A percentile compares a stretch with the other conserved stretches of the same genome.
Conservation (phyloP, 1,140 invertebrate genomes). For the Heliconius hewitsoni region DNA sequence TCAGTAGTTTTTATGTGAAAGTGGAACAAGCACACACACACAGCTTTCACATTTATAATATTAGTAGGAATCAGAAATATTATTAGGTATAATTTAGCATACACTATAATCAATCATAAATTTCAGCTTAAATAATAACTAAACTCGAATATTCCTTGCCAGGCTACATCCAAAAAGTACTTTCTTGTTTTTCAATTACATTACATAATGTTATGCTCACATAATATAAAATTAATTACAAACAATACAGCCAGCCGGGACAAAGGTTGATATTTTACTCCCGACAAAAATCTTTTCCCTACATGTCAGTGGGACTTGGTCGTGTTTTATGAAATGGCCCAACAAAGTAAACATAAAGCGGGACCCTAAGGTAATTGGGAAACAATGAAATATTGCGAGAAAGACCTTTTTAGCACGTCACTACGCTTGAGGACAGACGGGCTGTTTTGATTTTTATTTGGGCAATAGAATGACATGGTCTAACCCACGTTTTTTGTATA, state of each 20-base stretch:
- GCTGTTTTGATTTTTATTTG: constrained; percentile 9
- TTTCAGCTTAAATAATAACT: not conserved
- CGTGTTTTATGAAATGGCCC: constrained; percentile 22
- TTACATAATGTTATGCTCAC: not conserved
- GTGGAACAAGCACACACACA: too few relatives aligned
- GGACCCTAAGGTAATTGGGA: constrained; percentile 30
- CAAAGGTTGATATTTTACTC: constrained; percentile 3
- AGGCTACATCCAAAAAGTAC: not conserved
- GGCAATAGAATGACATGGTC: not conserved
- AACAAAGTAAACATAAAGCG: constrained; percentile 28
- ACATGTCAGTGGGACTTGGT: constrained; percentile 8
- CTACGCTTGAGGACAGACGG: constrained; percentile 21
- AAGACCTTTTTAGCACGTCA: constrained; percentile 32
- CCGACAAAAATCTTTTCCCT: not conserved
- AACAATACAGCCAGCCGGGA: constrained; percentile 2
- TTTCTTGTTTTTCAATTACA: not conserved
- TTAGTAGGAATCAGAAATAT: too few relatives aligned
- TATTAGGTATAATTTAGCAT: too few relatives aligned
- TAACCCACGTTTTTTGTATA: not conserved
- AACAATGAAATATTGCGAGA: constrained; percentile 36
- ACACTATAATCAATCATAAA: not conserved
- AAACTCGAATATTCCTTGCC: not conserved
- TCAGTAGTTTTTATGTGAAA: too few relatives aligned
- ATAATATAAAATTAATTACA: constrained; percentile 12
- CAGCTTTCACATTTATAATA: too few relatives aligned